These are phyloP conservation scores for Proteles cristata DNA, from an alignment of 2,113 vertebrate species.

Conservation along the genomic window DNA sequence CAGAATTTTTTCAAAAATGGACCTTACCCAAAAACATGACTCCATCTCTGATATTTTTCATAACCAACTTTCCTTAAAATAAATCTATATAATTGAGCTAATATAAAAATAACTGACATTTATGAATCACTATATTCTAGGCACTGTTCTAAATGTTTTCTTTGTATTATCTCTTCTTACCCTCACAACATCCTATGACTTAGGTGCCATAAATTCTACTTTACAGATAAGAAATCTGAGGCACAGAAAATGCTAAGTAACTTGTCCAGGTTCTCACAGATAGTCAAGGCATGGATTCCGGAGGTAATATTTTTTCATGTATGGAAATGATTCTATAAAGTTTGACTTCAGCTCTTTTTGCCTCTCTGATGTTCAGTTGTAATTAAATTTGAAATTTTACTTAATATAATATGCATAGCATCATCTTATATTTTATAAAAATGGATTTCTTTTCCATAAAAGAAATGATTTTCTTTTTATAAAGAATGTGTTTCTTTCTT, in stretches of 20 bases:
- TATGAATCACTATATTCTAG: neutral
- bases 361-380: neutral
- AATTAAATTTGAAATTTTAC: constrained; percentile 36
- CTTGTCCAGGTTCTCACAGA: neutral
- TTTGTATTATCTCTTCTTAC: neutral
- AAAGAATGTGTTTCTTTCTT: neutral
- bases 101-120: constrained; percentile 35
- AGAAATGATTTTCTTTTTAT: neutral
- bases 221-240: neutral
- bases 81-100: neutral
- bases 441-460: too few relatives aligned
- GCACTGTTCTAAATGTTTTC: neutral
- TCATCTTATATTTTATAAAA: constrained; percentile 9
- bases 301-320: neutral
- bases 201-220: neutral
- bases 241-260: neutral
- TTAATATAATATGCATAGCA: neutral
- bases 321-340: neutral
- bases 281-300: neutral
- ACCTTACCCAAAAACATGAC: neutral
- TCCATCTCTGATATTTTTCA: neutral
- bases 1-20: neutral
- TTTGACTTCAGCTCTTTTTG: neutral
- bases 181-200: neutral
- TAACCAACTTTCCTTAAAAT: neutral